Evolutionary conservation across 1,140 invertebrate species (phyloP), one percentile per base, ranked within the genome.

Genomic region (Pissodes strobi): DNA sequence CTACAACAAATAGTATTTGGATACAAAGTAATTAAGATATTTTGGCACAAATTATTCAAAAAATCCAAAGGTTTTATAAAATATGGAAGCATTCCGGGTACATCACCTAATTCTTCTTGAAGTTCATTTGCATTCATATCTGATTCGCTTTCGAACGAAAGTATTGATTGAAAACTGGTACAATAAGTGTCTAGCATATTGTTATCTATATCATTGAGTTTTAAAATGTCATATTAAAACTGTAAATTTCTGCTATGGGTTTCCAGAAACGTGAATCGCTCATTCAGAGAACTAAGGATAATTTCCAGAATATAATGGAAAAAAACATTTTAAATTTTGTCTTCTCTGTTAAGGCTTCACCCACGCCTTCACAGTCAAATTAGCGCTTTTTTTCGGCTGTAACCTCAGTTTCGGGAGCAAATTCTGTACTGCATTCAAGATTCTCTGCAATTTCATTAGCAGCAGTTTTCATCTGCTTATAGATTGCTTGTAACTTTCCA

Each of bases 361-460:
- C 3, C 17, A 21, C 17, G 4, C 12, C 27, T 21, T 18, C 5
- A 45, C 12, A 45, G 18, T 45, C 8, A 21, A 2, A 3, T 45
- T 45, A 2, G 9, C 18, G 41, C 2, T 45, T 45, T 45, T 45
- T 21, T 21, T 45, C 9, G 1, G 13, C 8, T 12, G 2, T 45
- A 45, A 45, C 17, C 4, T 39, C 37, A 39, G 37, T 39, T 39
- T 10, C 37, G 37, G n/a, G 4, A 39, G 37, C 4, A 39, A 39
- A 39, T 8, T 39, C 37, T 8, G 37, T 39, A 39, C 37, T 39
- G n/a, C 37, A 39, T 39, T 39, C 37, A 39, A 39, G 37, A 39
- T 39, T 39, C 37, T 39, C n/a, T 39, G 37, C 37, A 39, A 39
- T 39, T 15, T 39, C 37, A 39, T 39, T 39, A 8, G 37, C 37